Evolutionary conservation across 2,113 vertebrate species (phyloP), one percentile per base, ranked within the genome.

Genomic region (Mugil cephalus): DNA sequence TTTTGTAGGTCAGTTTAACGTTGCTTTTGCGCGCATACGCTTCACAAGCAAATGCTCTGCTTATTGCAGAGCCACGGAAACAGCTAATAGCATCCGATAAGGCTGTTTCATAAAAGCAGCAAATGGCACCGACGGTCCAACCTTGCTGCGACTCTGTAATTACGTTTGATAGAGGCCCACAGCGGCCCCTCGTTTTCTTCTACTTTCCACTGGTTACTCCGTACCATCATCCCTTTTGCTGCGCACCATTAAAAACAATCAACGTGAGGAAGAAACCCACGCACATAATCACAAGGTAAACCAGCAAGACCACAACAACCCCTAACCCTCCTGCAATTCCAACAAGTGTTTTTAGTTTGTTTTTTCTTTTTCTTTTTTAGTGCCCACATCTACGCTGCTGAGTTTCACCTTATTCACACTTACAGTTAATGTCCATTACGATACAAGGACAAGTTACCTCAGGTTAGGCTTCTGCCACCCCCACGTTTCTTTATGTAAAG

Each of bases 51-150:
- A 47, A 38, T 35, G 46, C 50, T 38, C 43, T 14, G 36, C 24
- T 61, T 53, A 13, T 11, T 59, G 50, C 12, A 1, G 3, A 65
- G 54, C 21, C 56, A 46, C 74, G 42, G 53, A 30, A 35, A 3
- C 24, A 17, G 70, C 60, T 78, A 86, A 89, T 87, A 52, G 73
- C 69, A 18, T 67, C 73, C 45, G 69, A 82, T 55, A 6, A 62
- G 34, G n/a, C 61, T 14, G 52, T 61, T 78, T 75, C 38, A 83
- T 81, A 69, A 87, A 85, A 72, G 72, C 69, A 46, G 71, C 54
- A 86, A 87, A 82, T 72, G 74, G 66, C 48, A 9, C 40, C 24
- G 35, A 10, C 54, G 4, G 55, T 38, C 43, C 43, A 10, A 1
- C 65, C 4, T 34, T 21, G 50, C 50, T 24, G 39, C 40, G 17